Base-by-base conservation (phyloP, 2,797 vertebrate species). In the Sciaenops ocellatus region DNA sequence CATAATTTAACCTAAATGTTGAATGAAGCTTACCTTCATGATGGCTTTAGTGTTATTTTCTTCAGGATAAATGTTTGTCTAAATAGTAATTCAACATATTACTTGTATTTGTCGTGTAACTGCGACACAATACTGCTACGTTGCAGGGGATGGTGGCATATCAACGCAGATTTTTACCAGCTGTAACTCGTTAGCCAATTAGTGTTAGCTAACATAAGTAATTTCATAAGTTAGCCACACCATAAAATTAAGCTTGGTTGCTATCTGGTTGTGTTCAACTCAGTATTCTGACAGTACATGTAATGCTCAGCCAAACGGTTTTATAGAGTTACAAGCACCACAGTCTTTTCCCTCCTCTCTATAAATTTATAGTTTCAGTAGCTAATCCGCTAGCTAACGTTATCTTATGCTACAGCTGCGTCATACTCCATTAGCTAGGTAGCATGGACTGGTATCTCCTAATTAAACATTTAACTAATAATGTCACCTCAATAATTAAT, bases 71-170 rank as follows among this genome's bases (percentile, higher is more conserved):
- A 2, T 9, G 13, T 48, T 47, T 48, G 10, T 1, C 42, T 2
- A 17, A 52, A 51, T 12, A 26, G 10, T 15, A 50, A 6, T 4
- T 20, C 3, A 26, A 28, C 34, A 6, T 18, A 22, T 9, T 6
- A 0, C 3, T 20, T 1, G 16, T 38, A 38, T 64, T 10, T 0
- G 0, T 47, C 3, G 6, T 6, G 30, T 9, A 38, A 38, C 34
- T 34, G 30, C 30, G 30, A 1, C 6, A 34, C 28, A 28, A 28
- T 28, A 28, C 28, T 4, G 28, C 28, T 28, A 28, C 28, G 4
- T 28, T 28, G 28, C 28, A 1, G 30, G 5, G 30, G 30, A 30
- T 30, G 30, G 30, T 6, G 30, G 30, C 30, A 30, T 7, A 30
- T 30, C 30, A 0, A 12, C 3, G 52, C 22, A 44, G 6, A 1